Evolutionary conservation across 2,888 invertebrate species (phyloP), one percentile per base, ranked within the genome.

Genomic region (Hirtodrosophila alboralis): DNA sequence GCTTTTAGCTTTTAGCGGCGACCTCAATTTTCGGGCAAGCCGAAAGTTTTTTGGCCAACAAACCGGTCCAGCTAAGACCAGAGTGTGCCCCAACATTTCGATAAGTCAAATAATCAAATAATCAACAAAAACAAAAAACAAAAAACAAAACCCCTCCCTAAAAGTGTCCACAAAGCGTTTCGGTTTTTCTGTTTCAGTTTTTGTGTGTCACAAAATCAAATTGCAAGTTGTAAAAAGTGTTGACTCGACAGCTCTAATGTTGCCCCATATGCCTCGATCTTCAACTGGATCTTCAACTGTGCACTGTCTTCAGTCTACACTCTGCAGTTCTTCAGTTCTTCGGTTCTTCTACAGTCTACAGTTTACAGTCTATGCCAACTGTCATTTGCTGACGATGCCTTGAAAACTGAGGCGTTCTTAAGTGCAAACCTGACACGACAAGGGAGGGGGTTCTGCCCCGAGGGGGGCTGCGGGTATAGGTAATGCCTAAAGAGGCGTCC

Each of bases 1-100:
- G 74, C 18, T 18, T 18, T 18, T 1, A 68, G 75, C 64, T 74
- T 71, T 73, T 57, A 68, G 59, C 58, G 69, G 33, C 65, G 78
- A 79, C 78, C 78, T 74, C 75, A 80, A 65, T 79, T 68, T 23
- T 14, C 57, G 59, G 44, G 33, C 34, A 49, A 34, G 58, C 59
- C 53, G 73, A 79, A 79, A 81, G 74, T 75, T 75, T 58, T 40
- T 31, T 37, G 8, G 21, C 34, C 47, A 48, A 12, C 9, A 37
- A 71, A 71, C 71, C 71, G 71, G 71, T 71, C 52, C 52, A 67
- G 44, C 31, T 31, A 12, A 21, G n/a, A 16, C n/a, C n/a, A n/a
- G n/a, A n/a, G 4, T 7, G 9, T 16, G 28, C 47, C 16, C 12
- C 40, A 21, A 36, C 30, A 18, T 30, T n/a, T n/a, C n/a, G n/a